Evolutionary conservation across 2,113 vertebrate genomes (phyloP), one percentile per base, ranked within the genome.

Genomic region (Falcunculus frontatus): DNA sequence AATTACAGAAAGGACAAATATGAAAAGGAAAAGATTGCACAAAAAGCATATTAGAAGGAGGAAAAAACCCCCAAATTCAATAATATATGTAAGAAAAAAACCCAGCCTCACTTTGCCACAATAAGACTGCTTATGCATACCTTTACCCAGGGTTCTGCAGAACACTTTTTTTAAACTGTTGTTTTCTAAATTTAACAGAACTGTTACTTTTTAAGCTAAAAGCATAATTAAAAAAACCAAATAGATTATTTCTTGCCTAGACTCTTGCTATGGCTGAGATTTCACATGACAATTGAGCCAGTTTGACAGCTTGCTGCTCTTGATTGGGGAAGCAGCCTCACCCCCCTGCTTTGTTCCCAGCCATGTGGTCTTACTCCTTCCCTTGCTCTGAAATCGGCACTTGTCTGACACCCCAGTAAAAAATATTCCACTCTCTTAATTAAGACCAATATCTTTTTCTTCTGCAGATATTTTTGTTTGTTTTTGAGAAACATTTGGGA

Each of bases 231-330:
- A 56, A 64, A 27, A 35, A 4, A 3, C 33, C n/a, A n/a, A n/a
- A n/a, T n/a, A n/a, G n/a, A n/a, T n/a, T n/a, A n/a, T n/a, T n/a
- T 69, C 33, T 90, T 85, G 35, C 60, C 29, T 65, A 89, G 89
- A 84, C 78, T 35, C 11, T 67, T 50, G 29, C 70, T 81, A 50
- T 84, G 42, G 67, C 55, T 90, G 79, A 79, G 72, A 90, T 83
- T 93, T 96, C 94, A 92, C 92, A 77, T 63, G 81, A 92, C 72
- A 73, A 79, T 86, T 90, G 83, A 94, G 79, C 29, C 83, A 93
- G 82, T 85, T 84, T 93, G 95, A 97, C 94, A 96, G 88, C 83
- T 84, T 88, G 84, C 52, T 0, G 2, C 60, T 68, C 65, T 55
- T 87, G 83, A 70, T 0, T 62, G 85, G 59, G 70, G 83, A 89